These are phyloP conservation scores for Grus americana DNA, from an alignment of 2,113 vertebrate species.

Conservation along the genomic window DNA sequence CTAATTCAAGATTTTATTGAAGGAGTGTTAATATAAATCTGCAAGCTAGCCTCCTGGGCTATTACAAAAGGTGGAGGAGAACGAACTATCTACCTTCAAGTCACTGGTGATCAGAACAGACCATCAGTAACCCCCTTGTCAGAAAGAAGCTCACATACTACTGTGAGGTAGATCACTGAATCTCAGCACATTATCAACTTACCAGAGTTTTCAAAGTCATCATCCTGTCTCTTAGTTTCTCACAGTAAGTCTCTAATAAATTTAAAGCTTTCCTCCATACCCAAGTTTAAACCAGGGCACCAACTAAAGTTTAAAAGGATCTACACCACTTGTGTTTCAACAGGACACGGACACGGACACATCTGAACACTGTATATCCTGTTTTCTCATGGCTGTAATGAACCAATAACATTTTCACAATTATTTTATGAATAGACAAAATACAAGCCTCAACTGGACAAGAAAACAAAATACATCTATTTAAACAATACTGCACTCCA, in stretches of 20 bases:
- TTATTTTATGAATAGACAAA: neutral
- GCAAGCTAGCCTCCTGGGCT: neutral
- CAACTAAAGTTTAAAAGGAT: neutral
- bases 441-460: neutral
- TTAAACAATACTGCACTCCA: neutral
- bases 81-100: neutral
- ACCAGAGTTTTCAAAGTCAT: neutral
- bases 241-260: neutral
- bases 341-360: neutral
- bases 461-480: neutral
- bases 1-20: neutral
- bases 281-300: neutral
- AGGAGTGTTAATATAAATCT: neutral
- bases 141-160: neutral
- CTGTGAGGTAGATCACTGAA: neutral
- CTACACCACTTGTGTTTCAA: neutral
- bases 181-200: neutral
- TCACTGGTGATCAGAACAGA: neutral
- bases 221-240: neutral
- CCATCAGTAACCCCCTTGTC: neutral
- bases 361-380: neutral
- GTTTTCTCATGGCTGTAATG: neutral
- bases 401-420: neutral
- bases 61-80: neutral
- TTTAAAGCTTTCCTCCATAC: neutral